A percentile compares a stretch with the other conserved stretches of the same genome.
phyloP scores from a whole-genome alignment of 1,140 invertebrate genomes.

The Calycopis cecrops region DNA sequence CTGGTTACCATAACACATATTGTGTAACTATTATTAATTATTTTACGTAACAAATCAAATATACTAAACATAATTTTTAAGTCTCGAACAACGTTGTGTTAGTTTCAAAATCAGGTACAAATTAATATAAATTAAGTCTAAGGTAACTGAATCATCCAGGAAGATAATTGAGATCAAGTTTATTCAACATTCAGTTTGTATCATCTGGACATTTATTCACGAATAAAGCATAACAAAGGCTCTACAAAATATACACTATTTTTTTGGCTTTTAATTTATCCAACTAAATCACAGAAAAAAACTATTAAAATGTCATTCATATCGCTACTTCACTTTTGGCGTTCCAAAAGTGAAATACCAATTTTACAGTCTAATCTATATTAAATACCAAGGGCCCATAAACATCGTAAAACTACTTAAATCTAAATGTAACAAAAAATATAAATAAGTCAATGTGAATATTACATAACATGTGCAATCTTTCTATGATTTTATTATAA shows the following conservation, averaged over 20 bases:
- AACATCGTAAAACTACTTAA: slow-evolving; percentile 55
- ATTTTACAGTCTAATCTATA: slow-evolving; percentile 30
- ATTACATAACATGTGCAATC: slow-evolving; percentile 69
- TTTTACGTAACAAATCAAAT: slow-evolving; percentile 59
- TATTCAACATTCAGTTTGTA: slow-evolving; percentile 22
- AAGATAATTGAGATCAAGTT: slow-evolving; percentile 65
- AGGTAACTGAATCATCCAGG: slow-evolving; percentile 66
- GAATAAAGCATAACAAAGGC: slow-evolving; percentile 26
- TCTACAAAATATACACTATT: slow-evolving; percentile 27
- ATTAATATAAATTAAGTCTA: slow-evolving; percentile 67
- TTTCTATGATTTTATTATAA: slow-evolving; percentile 53
- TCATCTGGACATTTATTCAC: slow-evolving; percentile 22
- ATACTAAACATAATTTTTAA: slow-evolving; percentile 63
- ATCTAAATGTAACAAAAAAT: slow-evolving; percentile 67
- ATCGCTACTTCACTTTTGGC: slow-evolving; percentile 12
- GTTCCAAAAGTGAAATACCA: slow-evolving; percentile 21
- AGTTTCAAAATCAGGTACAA: slow-evolving; percentile 70
- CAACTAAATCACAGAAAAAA: slow-evolving; percentile 69
- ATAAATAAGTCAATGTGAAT: slow-evolving; percentile 68
- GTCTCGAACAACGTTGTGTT: slow-evolving; percentile 57
- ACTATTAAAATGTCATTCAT: slow-evolving; percentile 16
- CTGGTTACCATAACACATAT: slow-evolving; percentile 52
- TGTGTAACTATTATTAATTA: slow-evolving; percentile 37
- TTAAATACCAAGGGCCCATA: slow-evolving; percentile 34
- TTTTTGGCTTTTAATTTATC: slow-evolving; percentile 63